Base-by-base conservation (phyloP, 2,888 invertebrate species). In the Calliphora vomitoria region DNA sequence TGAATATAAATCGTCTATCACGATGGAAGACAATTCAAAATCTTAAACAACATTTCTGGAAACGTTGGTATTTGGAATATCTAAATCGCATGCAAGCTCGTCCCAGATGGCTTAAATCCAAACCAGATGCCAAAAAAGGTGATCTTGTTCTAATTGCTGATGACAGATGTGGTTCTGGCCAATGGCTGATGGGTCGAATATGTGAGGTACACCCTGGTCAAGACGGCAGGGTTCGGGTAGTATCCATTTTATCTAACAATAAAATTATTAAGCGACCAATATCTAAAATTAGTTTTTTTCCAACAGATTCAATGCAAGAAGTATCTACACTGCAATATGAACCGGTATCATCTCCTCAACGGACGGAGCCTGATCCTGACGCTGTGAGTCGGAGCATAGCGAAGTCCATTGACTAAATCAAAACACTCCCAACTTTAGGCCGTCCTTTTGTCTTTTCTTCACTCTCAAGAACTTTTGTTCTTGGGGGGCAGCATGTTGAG, bases 41-140 rank as follows among this genome's bases (percentile, higher is more conserved):
- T 11, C 44, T 44, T 11, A 44, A 44, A 44, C 11, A 44, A 44
- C 44, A 44, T 44, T 44, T 44, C 11, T 44, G 44, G 44, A 44
- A 44, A 44, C 41, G 41, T 20, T 66, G 66, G 68, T 38, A 38
- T 41, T 25, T 47, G 25, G 78, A 66, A 53, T 53, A 75, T n/a
- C 44, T 75, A 44, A 55, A 41, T 47, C 62, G 62, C 11, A 15
- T 75, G 25, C 62, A 75, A 20, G 13, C 75, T 18, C 60, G 75
- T 15, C 75, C 75, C 8, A 75, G 47, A 62, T 75, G 75, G 75
- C 18, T 66, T 18, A 66, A n/a, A 44, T 11, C 66, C 11, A 66
- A 20, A 20, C 66, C 18, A 41, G 41, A 66, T 66, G 66, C 66
- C 10, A 66, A 66, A 41, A 11, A 18, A 41, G 44, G 44, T 25